These are phyloP conservation scores for Botia almorhae DNA, from an alignment of 2,797 vertebrate species.

Conservation along the genomic window DNA sequence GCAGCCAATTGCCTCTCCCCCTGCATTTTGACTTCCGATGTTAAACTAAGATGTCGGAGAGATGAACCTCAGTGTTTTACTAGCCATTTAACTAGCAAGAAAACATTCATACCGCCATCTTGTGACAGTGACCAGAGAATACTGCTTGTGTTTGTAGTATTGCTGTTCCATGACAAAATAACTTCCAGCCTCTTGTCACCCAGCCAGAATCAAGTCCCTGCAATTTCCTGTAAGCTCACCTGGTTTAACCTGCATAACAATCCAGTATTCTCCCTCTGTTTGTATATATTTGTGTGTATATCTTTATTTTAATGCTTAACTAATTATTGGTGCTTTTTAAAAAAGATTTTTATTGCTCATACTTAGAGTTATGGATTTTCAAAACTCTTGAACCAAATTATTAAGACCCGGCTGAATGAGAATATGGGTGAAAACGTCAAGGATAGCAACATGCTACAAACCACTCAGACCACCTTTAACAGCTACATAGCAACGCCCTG, in stretches of 20 bases:
- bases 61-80: conserved; percentile 26
- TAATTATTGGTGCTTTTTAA: background rate
- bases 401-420: no score
- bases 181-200: no score
- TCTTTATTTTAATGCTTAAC: background rate
- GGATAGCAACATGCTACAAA: no score
- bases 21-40: conserved; percentile 32
- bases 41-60: background rate
- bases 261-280: conserved; percentile 33
- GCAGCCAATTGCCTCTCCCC: conserved; percentile 41
- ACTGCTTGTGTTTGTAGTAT: conserved; percentile 18
- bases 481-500: no score
- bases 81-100: conserved; percentile 28
- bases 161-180: conserved; percentile 49
- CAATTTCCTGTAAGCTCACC: conserved; percentile 45
- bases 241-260: conserved; percentile 47
- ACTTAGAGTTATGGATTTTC: background rate
- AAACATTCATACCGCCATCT: background rate
- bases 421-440: no score
- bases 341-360: background rate
- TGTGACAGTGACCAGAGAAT: conserved; percentile 22
- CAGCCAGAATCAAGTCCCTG: conserved; percentile 53
- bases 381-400: background rate
- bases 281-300: background rate
- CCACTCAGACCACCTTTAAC: no score